phyloP scores from a whole-genome alignment of 2,113 vertebrate genomes.

The Perca flavescens region DNA sequence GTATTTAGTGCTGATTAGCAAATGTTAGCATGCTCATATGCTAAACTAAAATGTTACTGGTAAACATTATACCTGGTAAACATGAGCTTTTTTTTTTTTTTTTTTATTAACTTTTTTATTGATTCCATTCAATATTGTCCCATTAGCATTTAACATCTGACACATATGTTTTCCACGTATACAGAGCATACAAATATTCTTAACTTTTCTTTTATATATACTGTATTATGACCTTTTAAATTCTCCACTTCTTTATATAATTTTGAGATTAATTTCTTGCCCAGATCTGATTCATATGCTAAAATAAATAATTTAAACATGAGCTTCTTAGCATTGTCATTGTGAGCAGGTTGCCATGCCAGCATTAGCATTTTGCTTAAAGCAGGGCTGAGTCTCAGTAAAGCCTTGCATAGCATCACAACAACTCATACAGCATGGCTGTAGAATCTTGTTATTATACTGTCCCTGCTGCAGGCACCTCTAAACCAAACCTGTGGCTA shows the following conservation, averaged over 20 bases:
- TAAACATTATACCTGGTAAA: neutral
- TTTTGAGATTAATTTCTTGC: no score
- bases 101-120: no score
- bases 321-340: neutral
- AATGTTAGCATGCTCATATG: slow-evolving; percentile 7
- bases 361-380: neutral
- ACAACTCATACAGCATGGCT: neutral
- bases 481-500: neutral
- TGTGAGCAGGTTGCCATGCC: neutral
- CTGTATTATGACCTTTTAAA: no score
- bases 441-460: neutral
- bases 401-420: neutral
- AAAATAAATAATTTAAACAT: no score
- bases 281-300: no score
- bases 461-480: slow-evolving; percentile 1
- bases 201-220: no score
- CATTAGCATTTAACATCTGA: no score
- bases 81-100: no score
- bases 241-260: no score
- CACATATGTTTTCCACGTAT: no score
- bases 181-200: no score
- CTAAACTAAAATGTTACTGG: neutral
- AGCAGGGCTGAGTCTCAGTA: neutral
- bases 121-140: no score
- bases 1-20: neutral